Base-by-base conservation (phyloP, 2,888 invertebrate genomes). In the Salpingus planirostris region DNA sequence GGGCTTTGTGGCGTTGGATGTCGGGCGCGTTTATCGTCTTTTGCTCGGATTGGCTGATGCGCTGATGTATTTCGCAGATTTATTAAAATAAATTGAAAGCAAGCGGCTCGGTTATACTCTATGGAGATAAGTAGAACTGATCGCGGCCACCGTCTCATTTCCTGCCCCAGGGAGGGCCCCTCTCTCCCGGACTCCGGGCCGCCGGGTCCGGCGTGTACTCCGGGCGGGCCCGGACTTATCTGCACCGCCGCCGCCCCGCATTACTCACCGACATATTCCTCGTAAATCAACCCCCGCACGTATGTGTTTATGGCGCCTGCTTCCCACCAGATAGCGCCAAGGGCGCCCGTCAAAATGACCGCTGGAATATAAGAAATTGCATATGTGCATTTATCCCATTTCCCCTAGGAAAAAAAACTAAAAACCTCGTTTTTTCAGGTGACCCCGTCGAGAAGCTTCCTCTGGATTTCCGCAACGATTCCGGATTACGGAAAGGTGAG, bases 11-110 rank as follows among this genome's bases (percentile, higher is more conserved):
- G n/a, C n/a, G n/a, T n/a, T n/a, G n/a, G n/a, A n/a, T n/a, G n/a
- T n/a, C n/a, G n/a, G n/a, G n/a, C n/a, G n/a, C n/a, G n/a, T 49
- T 55, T 55, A 55, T 55, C 55, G 49, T 44, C 43, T 54, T 53
- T 47, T 54, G 57, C 57, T 58, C 55, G 58, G 54, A 60, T 62
- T 59, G 59, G 58, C 51, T 53, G 56, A 57, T 55, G 53, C 49
- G 57, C 53, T 57, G 59, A 61, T 60, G 55, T 59, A 59, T 60
- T 56, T 57, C 54, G 51, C 57, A 61, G 64, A 64, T 64, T 64
- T 64, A 64, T 64, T 64, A 64, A 64, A 64, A 64, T 64, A 64
- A 64, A 64, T 64, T 63, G 64, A 64, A 64, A 62, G 60, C 63
- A 54, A 8, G 47, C 47, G 50, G 46, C 46, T 44, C 52, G 55